Evolutionary conservation across 2,113 vertebrate species (phyloP), one percentile per base, ranked within the genome.

Genomic region (Aegypius monachus): DNA sequence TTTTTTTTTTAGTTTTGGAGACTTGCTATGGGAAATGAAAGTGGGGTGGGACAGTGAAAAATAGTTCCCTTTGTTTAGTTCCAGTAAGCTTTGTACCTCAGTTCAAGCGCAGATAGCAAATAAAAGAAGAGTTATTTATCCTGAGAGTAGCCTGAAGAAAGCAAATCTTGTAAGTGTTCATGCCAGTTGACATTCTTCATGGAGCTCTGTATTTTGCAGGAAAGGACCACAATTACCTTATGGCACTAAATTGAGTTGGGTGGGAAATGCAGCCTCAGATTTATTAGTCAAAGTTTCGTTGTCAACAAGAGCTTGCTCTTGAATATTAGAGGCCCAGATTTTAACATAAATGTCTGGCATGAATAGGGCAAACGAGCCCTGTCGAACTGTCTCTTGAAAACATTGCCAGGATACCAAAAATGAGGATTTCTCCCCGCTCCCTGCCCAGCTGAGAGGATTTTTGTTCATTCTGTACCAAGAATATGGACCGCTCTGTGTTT

Each of bases 271-370:
- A 86, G 75, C 31, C 52, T 95, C 48, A 23, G 47, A 86, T 89
- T 90, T 95, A 90, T 88, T 90, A 92, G 78, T 77, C 81, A 72
- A 83, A 93, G 68, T 93, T 89, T 89, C 47, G 31, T 25, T 77
- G 78, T 95, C 56, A 82, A 50, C 66, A 86, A 67, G 73, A 82
- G 27, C 47, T 95, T 79, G 43, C 81, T 91, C 72, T 91, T 91
- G 26, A 77, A 27, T 56, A 85, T 91, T 93, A 87, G 66, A 70
- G 47, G 53, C 78, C 40, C 13, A 16, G 43, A 68, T 61, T 93
- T 70, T 63, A 73, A 55, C 59, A 3, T 56, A 63, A 83, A 67
- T 73, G 55, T 79, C 70, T 55, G 75, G 50, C 61, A 65, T 52
- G 65, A 92, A 86, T 36, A 93, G 63, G 47, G 36, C 68, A 88